phyloP scores from a whole-genome alignment of 1,140 invertebrate species.

The Phymastichus coffea region DNA sequence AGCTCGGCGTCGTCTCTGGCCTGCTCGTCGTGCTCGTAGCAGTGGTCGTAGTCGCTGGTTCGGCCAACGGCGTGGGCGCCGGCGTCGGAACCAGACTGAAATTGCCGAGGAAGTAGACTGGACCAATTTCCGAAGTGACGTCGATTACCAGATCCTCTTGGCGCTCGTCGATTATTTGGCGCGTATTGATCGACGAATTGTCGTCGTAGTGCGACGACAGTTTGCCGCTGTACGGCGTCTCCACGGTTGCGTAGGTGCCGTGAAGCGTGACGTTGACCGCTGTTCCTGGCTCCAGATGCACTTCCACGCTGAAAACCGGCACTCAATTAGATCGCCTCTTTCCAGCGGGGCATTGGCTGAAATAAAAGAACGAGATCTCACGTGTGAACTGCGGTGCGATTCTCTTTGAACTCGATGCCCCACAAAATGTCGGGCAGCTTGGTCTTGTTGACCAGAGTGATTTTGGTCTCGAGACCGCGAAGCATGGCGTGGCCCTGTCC shows the following conservation, averaged over 20 bases:
- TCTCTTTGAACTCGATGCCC: constrained; percentile 63
- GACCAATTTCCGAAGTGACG: constrained; percentile 66
- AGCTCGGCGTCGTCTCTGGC: constrained; percentile 7
- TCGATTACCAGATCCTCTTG: constrained; percentile 68
- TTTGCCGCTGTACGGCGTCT: constrained; percentile 71
- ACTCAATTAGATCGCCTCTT: constrained; percentile 2
- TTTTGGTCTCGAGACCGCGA: constrained; percentile 70
- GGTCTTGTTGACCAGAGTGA: constrained; percentile 62
- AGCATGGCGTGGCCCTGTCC: constrained; percentile 75
- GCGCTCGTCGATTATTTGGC: constrained; percentile 53
- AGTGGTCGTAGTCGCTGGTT: constrained; percentile 65
- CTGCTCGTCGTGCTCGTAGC: constrained; percentile 58
- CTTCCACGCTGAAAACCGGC: constrained; percentile 56
- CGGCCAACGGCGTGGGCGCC: constrained; percentile 70
- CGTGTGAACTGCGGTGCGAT: constrained; percentile 61
- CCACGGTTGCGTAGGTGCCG: constrained; percentile 69
- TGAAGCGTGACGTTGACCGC: constrained; percentile 75
- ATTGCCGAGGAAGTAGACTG: constrained; percentile 73
- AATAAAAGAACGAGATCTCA: no score
- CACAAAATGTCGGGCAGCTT: constrained; percentile 64
- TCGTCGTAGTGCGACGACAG: constrained; percentile 72
- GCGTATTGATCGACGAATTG: constrained; percentile 53
- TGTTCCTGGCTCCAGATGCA: constrained; percentile 69
- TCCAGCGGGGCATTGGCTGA: no score
- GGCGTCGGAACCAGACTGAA: constrained; percentile 75